Base-by-base conservation (phyloP, 2,888 invertebrate species). In the Eurytoma californica region DNA sequence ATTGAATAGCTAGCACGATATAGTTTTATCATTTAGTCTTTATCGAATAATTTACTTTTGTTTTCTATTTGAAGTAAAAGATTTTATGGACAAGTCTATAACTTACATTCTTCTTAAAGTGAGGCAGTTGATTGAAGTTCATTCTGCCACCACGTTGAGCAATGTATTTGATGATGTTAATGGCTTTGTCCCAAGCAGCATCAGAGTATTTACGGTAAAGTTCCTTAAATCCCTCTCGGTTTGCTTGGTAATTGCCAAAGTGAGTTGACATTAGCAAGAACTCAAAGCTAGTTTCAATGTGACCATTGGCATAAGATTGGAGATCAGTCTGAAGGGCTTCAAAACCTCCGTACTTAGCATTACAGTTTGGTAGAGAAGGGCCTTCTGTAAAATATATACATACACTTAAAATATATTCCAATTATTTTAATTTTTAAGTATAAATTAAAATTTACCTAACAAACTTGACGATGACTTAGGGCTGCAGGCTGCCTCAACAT, bases 141-240 rank as follows among this genome's bases (percentile, higher is more conserved):
- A 93, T 92, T 58, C 85, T 87, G 83, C 93, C 92, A 88, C 96
- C 96, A 86, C 97, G 94, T 89, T 93, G 92, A 0, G 95, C 92
- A 57, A 96, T 92, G 88, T 95, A 95, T 87, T 96, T 95, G 85
- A 96, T 95, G n/a, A 96, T 86, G 13, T 94, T 93, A 84, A 96
- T 93, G 51, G 93, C 92, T 85, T 95, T 93, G 18, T 93, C 92
- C 94, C 96, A 97, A 5, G 94, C 91, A 14, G 93, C 91, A 84
- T 97, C 96, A 0, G 96, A 95, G 13, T 95, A 90, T 78, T 93
- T 93, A 84, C 93, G 93, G 91, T 95, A 96, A 13, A 96, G 90
- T 86, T 94, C 94, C 84, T 93, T 92, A 90, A 97, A 96, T 3
- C 96, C 96, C 28, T 92, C 93, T 49, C 96, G 92, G 90, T 95